Evolutionary conservation across 2,113 vertebrate species (phyloP), one percentile per base, ranked within the genome.

Genomic region (Chamaetylas fuelleborni): DNA sequence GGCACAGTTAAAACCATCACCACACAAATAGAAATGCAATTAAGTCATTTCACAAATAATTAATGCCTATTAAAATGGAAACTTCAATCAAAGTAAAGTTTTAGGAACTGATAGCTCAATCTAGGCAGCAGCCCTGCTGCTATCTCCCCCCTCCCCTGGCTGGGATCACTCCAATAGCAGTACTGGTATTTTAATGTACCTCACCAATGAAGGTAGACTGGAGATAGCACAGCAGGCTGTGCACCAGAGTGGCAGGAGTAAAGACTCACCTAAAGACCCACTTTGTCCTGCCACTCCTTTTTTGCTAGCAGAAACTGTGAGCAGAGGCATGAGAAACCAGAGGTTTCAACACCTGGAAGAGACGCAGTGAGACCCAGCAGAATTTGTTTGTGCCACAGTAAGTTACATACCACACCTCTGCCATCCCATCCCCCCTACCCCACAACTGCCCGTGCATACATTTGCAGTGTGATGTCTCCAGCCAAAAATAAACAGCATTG

Each of bases 401-500:
- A 54, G 5, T 28, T 11, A 50, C 38, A 82, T 20, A 24, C 9
- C 36, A 34, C 67, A 64, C 14, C 26, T 48, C 87, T 57, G 50
- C 58, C 0, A 0, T 60, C 24, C 20, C 42, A 34, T 14, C 13
- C 18, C 51, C 40, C 9, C 34, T 9, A 14, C 18, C 20, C 31
- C 40, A 12, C 5, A 72, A 29, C 23, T 20, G 14, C 20, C 26
- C 1, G 0, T 3, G 5, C 47, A 25, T 4, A 50, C 25, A 29
- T 79, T 60, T 45, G 60, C 50, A 47, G 24, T 24, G 24, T n/a
- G 40, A 43, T 33, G 53, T 57, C 66, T 91, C 15, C 31, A 76
- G 53, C 62, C 73, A 85, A 89, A 97, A 91, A 87, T 73, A 86
- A 92, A 73, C 34, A 92, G 29, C 43, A 23, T 48, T 70, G 53